Evolutionary conservation across 2,797 vertebrate genomes (phyloP).

Genomic region (Pseudopleuronectes americanus): DNA sequence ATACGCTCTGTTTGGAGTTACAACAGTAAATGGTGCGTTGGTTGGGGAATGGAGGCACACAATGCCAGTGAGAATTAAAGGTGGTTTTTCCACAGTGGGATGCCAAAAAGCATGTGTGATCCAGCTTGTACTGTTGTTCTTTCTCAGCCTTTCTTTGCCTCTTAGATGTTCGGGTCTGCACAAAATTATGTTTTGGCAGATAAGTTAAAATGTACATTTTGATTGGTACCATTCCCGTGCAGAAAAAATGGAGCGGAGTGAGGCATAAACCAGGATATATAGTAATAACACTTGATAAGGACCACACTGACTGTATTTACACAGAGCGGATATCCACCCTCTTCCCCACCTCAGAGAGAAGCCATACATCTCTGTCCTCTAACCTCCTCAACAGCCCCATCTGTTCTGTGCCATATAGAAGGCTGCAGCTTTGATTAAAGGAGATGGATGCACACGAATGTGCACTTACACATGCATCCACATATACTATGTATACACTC

Average conservation of each 20-base stretch:
- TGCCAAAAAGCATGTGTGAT: slow-evolving; percentile 67
- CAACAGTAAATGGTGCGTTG: slow-evolving; percentile 70
- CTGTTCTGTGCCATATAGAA: slow-evolving; percentile 40
- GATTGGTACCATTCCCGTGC: slow-evolving; percentile 17
- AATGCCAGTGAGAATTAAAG: slow-evolving; percentile 70
- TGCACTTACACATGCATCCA: slow-evolving; percentile 10
- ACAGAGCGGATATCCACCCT: slow-evolving; percentile 41
- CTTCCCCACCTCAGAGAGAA: slow-evolving; percentile 40
- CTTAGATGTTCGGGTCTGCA: slow-evolving; percentile 4
- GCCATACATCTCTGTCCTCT: slow-evolving; percentile 46
- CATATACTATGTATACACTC: slow-evolving; percentile 9
- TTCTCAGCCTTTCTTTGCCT: slow-evolving; percentile 42
- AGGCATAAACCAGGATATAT: slow-evolving; percentile 50
- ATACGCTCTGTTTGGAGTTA: slow-evolving; percentile 76
- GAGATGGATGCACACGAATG: slow-evolving; percentile 47
- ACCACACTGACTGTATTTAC: slow-evolving; percentile 69
- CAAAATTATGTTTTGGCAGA: slow-evolving; percentile 26
- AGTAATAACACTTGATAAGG: slow-evolving; percentile 58
- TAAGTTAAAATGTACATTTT: slow-evolving; percentile 16
- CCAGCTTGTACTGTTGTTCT: slow-evolving; percentile 57
- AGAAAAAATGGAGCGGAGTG: slow-evolving; percentile 30
- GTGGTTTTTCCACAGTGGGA: slow-evolving; percentile 77
- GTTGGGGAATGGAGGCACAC: slow-evolving; percentile 62
- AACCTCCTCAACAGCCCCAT: slow-evolving; percentile 49
- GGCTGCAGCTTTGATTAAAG: slow-evolving; percentile 60